Percentiles rank a stretch among this genome's conserved stretches.
Conservation (phyloP, 2,113 vertebrate species). For the Anser brachyrhynchus region DNA sequence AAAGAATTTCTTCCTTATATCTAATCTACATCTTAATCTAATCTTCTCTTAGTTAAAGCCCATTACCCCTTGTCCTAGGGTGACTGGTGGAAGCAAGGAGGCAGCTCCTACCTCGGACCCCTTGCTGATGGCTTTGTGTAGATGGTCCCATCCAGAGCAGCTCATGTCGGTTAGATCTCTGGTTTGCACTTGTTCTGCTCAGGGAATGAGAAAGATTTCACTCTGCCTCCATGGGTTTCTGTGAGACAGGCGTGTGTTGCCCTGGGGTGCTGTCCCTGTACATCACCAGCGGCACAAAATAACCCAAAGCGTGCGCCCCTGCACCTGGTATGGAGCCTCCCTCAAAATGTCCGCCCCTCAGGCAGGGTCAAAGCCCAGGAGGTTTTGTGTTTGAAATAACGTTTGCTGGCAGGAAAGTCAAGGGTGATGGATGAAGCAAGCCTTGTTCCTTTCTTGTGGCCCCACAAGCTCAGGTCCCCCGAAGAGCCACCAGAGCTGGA, state of each 20-base stretch:
- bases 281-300: background rate
- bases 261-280: no score
- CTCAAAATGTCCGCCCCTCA: background rate
- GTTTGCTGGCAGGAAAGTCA: background rate
- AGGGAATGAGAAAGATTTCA: background rate
- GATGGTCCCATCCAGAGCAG: background rate
- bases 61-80: background rate
- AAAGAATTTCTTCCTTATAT: background rate
- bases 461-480: accelerated
- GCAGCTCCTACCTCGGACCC: background rate
- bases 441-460: background rate
- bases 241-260: background rate
- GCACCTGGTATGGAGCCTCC: background rate
- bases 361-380: background rate
- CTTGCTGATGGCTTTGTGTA: background rate
- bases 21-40: background rate
- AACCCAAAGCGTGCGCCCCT: background rate
- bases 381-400: background rate
- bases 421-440: background rate
- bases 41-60: background rate
- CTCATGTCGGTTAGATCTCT: background rate
- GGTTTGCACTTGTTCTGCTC: background rate
- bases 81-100: background rate
- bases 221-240: background rate
- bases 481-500: background rate